phyloP scores from a whole-genome alignment of 2,797 vertebrate species.

The Hoplostethus atlanticus region DNA sequence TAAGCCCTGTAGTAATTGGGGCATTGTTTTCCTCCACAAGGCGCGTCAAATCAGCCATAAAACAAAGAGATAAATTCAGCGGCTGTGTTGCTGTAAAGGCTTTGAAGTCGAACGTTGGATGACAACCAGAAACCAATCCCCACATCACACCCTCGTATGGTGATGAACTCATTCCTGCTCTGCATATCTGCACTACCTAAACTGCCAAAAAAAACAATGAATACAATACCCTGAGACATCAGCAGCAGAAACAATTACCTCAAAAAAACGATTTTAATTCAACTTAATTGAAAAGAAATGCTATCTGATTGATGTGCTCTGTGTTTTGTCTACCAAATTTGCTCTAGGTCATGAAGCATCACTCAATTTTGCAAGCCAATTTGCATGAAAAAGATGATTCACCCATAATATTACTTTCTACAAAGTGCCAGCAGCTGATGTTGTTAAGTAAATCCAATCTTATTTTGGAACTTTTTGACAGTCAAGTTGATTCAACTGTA shows the following conservation, averaged over 20 bases:
- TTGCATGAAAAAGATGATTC: slow-evolving; percentile 65
- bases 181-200: slow-evolving; percentile 40
- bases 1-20: slow-evolving; percentile 18
- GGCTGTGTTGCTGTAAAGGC: slow-evolving; percentile 31
- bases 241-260: slow-evolving; percentile 56
- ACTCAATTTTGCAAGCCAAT: slow-evolving; percentile 59
- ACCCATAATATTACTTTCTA: slow-evolving; percentile 59
- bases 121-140: slow-evolving; percentile 49
- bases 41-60: slow-evolving; percentile 52
- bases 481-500: slow-evolving; percentile 27
- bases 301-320: slow-evolving; percentile 61
- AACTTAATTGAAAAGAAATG: slow-evolving; percentile 63
- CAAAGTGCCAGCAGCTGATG: slow-evolving; percentile 57
- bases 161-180: slow-evolving; percentile 38
- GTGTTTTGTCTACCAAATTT: slow-evolving; percentile 60
- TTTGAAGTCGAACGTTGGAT: slow-evolving; percentile 53
- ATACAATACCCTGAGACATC: slow-evolving; percentile 51
- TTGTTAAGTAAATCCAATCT: slow-evolving; percentile 44
- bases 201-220: slow-evolving; percentile 42
- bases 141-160: slow-evolving; percentile 30
- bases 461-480: slow-evolving; percentile 27
- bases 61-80: slow-evolving; percentile 42
- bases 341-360: slow-evolving; percentile 64
- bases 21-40: slow-evolving; percentile 37
- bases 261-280: slow-evolving; percentile 59